phyloP scores from a whole-genome alignment of 2,797 vertebrate genomes.

The Scomberomorus guttatus region DNA sequence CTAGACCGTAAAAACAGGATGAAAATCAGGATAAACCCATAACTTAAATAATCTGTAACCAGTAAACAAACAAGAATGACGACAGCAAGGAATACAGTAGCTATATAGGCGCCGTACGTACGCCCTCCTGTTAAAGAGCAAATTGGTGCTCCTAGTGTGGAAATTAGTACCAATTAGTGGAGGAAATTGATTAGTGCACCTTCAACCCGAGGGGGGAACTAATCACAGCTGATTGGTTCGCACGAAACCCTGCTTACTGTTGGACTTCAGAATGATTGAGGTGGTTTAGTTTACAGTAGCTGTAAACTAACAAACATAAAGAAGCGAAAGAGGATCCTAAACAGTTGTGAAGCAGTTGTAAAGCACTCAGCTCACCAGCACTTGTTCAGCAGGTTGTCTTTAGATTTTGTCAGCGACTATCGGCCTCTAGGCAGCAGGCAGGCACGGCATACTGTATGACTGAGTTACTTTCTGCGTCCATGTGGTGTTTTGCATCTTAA shows the following conservation, averaged over 20 bases:
- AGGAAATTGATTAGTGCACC: constrained; percentile 46
- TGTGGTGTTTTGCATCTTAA: neutral
- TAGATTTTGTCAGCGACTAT: too few species aligned
- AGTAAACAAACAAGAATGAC: neutral
- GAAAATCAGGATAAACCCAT: neutral
- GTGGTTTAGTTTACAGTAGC: neutral
- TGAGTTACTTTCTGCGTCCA: neutral
- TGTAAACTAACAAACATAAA: too few species aligned
- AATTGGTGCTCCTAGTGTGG: constrained; percentile 32
- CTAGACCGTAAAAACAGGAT: neutral
- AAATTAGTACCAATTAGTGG: constrained; percentile 41
- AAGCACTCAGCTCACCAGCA: neutral
- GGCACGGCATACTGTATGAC: too few species aligned
- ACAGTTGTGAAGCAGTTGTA: neutral
- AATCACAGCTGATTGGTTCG: constrained; percentile 34
- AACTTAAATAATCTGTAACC: neutral
- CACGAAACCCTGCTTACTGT: neutral
- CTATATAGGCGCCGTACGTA: neutral
- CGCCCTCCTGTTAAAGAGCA: neutral
- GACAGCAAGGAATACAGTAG: neutral
- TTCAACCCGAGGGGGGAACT: constrained; percentile 29
- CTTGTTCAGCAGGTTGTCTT: constrained; percentile 18
- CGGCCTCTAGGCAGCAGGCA: too few species aligned
- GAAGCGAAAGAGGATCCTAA: neutral
- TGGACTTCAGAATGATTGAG: neutral